Evolutionary conservation across 2,113 vertebrate genomes (phyloP), one percentile per base, ranked within the genome.

Genomic region (Chamaetylas fuelleborni): DNA sequence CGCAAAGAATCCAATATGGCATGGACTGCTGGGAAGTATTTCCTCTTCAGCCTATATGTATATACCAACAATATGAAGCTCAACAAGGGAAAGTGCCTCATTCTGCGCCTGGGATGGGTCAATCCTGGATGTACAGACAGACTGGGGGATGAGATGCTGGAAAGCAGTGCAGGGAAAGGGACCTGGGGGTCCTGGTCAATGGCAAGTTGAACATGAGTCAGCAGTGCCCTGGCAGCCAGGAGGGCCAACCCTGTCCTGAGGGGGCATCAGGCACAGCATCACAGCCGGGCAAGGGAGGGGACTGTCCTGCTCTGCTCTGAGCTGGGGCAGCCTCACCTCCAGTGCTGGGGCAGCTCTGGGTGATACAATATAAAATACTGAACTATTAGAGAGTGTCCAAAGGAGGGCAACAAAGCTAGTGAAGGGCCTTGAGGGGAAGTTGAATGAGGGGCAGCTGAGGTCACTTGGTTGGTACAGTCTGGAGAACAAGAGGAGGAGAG

Each of bases 291-390:
- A 74, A 40, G 29, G 29, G 69, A 73, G n/a, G 40, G 50, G 60
- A 66, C 42, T 48, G 34, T 57, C 34, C 34, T 0, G 3, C 10
- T 57, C 60, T 57, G 50, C 34, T 57, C 70, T 74, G 70, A 1
- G 0, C 42, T 48, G 70, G 51, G 10, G 12, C 0, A 0, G 60
- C 24, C 29, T 48, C 42, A 34, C 16, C 34, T 42, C 1, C 0
- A 50, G 19, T 25, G 12, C 50, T 56, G 29, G 18, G 48, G 11
- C 28, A 40, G 14, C 0, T 62, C 2, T 26, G 17, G 16, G 40
- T 33, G 34, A 12, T 29, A 40, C 5, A 15, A 5, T 1, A 48
- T 10, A 47, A 56, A 38, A 47, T 13, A 48, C 40, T 38, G 12
- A 56, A n/a, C 15, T 8, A 6, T 47, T 38, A 19, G 19, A 12